Base-by-base conservation (phyloP, 2,113 vertebrate genomes). In the Nansenia antarctica region DNA sequence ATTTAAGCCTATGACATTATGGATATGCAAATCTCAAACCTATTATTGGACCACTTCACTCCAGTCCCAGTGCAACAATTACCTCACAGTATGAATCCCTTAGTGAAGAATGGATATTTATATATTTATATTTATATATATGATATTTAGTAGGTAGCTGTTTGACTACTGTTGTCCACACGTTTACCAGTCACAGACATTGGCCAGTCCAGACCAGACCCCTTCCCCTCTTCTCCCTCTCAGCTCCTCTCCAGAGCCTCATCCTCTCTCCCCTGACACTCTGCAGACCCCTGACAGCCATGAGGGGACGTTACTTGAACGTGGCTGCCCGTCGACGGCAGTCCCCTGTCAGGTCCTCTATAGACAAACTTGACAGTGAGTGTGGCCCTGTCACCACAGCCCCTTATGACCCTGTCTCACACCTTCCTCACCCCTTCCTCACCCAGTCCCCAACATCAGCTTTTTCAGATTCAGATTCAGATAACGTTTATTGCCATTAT, bases 341-440 rank as follows among this genome's bases (percentile, higher is more conserved):
- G 55, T 20, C 54, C 20, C 2, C 47, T 34, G 42, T 27, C 15
- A 9, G 22, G 52, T 4, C 26, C 24, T 37, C 47, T 55, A 47
- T 18, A 57, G 69, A 45, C 70, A 60, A 69, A 69, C 75, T 69
- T 68, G 65, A 73, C 69, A 64, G 31, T 60, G 75, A 72, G 32
- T 18, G 26, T 12, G 12, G 31, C 31, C 37, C 67, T 52, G 49
- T 52, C 58, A 1, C 30, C 52, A 49, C 26, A 5, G 4, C 39
- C 22, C 32, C 3, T 30, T 45, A 9, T 47, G 31, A 22, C 55
- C 20, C 53, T 26, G 31, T 9, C 45, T 58, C 55, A 14, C 57
- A n/a, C 57, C 20, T 2, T n/a, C 22, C 9, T 14, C 52, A 9
- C 20, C n/a, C 2, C 47, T 6, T 52, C 47, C 2, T 52, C 49